phyloP scores from a whole-genome alignment of 2,888 invertebrate species.

The Eupithecia subumbrata region DNA sequence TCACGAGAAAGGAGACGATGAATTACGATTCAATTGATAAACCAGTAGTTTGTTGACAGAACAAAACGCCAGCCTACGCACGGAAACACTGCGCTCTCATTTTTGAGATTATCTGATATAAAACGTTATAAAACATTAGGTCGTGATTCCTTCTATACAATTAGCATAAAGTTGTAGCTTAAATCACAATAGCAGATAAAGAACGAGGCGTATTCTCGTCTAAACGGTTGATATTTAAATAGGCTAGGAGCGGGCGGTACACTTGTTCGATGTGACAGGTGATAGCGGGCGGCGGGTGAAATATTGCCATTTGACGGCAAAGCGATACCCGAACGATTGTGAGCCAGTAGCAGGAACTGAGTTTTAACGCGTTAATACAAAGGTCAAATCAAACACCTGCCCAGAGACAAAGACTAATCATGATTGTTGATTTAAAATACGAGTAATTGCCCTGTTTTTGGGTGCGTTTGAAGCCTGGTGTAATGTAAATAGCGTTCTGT shows the following conservation, averaged over 20 bases:
- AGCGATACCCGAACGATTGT: conserved; percentile 65
- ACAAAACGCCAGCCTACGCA: conserved; percentile 42
- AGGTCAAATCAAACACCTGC: conserved; percentile 11
- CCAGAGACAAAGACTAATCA: conserved; percentile 20
- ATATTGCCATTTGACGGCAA: conserved; percentile 64
- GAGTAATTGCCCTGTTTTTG: conserved; percentile 8
- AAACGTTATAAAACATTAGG: conserved; percentile 30
- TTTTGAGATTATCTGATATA: conserved; percentile 25
- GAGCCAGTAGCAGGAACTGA: conserved; percentile 43
- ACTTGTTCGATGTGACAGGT: conserved; percentile 82
- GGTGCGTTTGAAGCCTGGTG: neutral
- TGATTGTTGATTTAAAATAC: neutral
- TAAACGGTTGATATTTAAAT: conserved; percentile 79
- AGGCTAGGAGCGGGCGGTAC: conserved; percentile 74
- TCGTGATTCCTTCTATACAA: conserved; percentile 48
- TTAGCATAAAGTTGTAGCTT: conserved; percentile 54
- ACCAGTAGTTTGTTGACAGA: conserved; percentile 51
- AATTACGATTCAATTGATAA: conserved; percentile 46
- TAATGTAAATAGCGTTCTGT: neutral
- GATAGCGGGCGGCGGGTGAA: conserved; percentile 74
- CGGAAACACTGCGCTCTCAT: conserved; percentile 15
- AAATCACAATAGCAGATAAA: conserved; percentile 54
- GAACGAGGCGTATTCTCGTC: conserved; percentile 67
- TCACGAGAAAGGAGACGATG: conserved; percentile 54
- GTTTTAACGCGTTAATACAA: conserved; percentile 31